These are phyloP conservation scores for Elephas maximus DNA, from an alignment of 2,113 vertebrate species.

Conservation along the genomic window DNA sequence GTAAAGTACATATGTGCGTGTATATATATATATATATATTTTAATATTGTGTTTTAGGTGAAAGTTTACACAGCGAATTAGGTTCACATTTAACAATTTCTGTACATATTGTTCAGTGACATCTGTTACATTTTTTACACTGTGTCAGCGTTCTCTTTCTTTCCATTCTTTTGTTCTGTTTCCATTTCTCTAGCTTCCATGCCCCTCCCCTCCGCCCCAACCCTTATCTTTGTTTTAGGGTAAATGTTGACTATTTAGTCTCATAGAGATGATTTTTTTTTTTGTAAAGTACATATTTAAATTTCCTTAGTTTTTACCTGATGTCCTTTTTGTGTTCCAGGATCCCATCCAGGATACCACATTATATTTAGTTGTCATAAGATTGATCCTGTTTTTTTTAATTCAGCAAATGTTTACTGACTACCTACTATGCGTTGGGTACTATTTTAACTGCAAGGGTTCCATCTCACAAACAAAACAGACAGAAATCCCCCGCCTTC, in stretches of 20 bases:
- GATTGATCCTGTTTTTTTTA: not conserved
- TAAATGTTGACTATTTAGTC: not conserved
- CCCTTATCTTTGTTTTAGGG: not conserved
- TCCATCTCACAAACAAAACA: not conserved
- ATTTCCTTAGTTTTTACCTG: not conserved
- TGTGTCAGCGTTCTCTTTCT: not conserved
- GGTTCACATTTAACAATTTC: not conserved
- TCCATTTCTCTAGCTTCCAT: not conserved
- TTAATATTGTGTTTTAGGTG: not conserved
- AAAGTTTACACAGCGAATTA: not conserved
- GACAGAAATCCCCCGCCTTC: not conserved
- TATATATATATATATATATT: too few species aligned
- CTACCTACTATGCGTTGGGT: not conserved
- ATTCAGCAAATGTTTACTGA: constrained; percentile 52
- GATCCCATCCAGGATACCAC: not conserved
- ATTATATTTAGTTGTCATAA: constrained; percentile 17
- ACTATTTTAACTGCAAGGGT: not conserved
- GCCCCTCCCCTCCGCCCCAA: too few species aligned
- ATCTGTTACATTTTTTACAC: not conserved
- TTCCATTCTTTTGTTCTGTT: too few species aligned
- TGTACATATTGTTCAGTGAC: not conserved
- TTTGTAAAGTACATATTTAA: not conserved
- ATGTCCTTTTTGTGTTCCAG: constrained; percentile 15
- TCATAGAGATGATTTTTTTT: not conserved
- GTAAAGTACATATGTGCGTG: too few species aligned